Evolutionary conservation across 2,888 invertebrate species (phyloP).

Genomic region (Agrochola lychnidis): DNA sequence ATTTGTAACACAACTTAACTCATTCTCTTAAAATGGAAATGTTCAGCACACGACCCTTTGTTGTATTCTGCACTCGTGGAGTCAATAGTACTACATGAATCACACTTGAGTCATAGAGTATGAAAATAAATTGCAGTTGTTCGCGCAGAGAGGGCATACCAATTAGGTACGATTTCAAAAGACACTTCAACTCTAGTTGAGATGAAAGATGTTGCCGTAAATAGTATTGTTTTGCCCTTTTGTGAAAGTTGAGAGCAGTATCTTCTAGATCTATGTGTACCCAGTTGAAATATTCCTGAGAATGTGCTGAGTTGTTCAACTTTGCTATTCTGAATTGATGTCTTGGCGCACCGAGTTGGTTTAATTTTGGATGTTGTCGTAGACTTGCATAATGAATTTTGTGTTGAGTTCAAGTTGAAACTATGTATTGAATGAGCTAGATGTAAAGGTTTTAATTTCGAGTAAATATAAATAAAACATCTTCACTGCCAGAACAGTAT

Average conservation of each 20-base stretch:
- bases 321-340: conserved; percentile 41
- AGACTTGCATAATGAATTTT: conserved; percentile 33
- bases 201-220: conserved; percentile 55
- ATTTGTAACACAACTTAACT: conserved; percentile 74
- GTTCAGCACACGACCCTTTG: conserved; percentile 52
- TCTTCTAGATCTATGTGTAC: conserved; percentile 34
- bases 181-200: conserved; percentile 48
- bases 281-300: conserved; percentile 44
- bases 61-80: conserved; percentile 58
- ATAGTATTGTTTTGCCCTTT: conserved; percentile 49
- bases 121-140: conserved; percentile 69
- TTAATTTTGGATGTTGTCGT: conserved; percentile 43
- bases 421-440: conserved; percentile 5
- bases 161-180: conserved; percentile 73
- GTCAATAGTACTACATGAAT: conserved; percentile 68
- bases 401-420: conserved; percentile 27
- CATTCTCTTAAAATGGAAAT: conserved; percentile 67
- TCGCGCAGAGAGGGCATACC: conserved; percentile 64
- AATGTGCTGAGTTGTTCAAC: conserved; percentile 41
- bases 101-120: conserved; percentile 69
- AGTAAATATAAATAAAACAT: background rate
- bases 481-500: background rate
- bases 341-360: conserved; percentile 20
- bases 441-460: background rate
- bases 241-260: conserved; percentile 47